phyloP scores from a whole-genome alignment of 2,797 vertebrate species.

The Protonibea diacanthus region DNA sequence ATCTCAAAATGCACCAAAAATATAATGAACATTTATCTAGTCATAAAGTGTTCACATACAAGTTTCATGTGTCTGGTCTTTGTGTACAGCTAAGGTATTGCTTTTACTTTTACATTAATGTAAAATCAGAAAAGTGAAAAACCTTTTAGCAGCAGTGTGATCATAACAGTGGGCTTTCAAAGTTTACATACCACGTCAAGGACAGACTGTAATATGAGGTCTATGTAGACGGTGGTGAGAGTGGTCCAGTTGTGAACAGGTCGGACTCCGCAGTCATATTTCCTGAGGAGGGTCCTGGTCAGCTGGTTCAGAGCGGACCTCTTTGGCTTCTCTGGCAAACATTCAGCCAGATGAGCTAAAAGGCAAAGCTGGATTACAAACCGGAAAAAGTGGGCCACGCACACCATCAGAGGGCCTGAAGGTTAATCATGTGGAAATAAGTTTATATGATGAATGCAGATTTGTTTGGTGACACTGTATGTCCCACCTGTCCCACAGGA shows the following conservation, averaged over 20 bases:
- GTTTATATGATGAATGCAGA: neutral
- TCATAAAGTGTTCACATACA: neutral
- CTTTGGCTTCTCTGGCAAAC: slow-evolving; percentile 78
- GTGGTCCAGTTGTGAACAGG: slow-evolving; percentile 88
- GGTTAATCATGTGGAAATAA: neutral
- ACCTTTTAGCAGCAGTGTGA: neutral
- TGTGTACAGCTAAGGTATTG: neutral
- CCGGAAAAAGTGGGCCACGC: neutral
- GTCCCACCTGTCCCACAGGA: neutral
- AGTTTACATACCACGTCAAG: slow-evolving; percentile 87
- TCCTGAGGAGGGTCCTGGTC: slow-evolving; percentile 85
- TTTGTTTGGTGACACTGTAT: neutral
- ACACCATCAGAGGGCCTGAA: too few species aligned
- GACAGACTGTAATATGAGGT: slow-evolving; percentile 88
- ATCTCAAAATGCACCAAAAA: neutral
- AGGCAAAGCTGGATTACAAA: neutral
- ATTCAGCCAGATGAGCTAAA: slow-evolving; percentile 73
- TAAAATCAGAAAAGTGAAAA: neutral
- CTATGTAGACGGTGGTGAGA: slow-evolving; percentile 86
- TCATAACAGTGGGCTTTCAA: neutral
- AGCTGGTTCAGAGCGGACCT: slow-evolving; percentile 87
- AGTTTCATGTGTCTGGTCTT: neutral
- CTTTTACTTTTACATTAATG: neutral
- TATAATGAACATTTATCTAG: neutral
- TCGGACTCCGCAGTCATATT: slow-evolving; percentile 87